Base-by-base conservation (phyloP, 2,797 vertebrate species). In the Rhodeus uyekii region DNA sequence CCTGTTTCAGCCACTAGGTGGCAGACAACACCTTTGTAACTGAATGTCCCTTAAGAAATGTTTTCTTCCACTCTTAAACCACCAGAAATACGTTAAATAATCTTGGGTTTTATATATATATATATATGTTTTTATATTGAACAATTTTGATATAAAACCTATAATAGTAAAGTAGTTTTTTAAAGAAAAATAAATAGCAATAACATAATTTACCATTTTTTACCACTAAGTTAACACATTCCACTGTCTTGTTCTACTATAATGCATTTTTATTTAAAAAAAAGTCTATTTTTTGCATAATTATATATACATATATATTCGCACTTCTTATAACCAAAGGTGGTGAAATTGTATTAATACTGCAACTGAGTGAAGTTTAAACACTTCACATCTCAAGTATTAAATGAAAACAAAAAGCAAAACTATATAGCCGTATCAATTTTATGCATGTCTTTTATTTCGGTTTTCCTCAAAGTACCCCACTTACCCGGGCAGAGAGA, bases 401-500 rank as follows among this genome's bases (percentile, higher is more conserved):
- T 79, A 39, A 36, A 73, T 39, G 2, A 73, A 64, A 63, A 63
- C 29, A 48, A 32, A 24, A 68, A 48, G n/a, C 22, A 42, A 69
- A 78, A 53, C 24, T 13, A 29, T 3, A 58, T 27, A 60, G 13
- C 2, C 13, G 13, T 22, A 22, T 48, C 9, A 14, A 38, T 36
- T 19, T 36, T 16, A 72, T 60, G 8, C 4, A 55, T 71, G 46
- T 55, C 36, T 18, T 22, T 81, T 67, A 36, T 39, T 27, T 42
- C 18, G 19, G 24, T 9, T n/a, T n/a, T 13, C 42, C 19, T 39
- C 55, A 91, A 90, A 89, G 91, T 91, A 88, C 90, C 88, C 89
- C 92, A 90, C 92, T 91, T 78, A 64, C 5, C 87, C 89, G 89
- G 91, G 90, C 92, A 92, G 92, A 92, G 89, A 92, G 92, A 92